Conservation (phyloP, 2,888 invertebrate genomes). For the Noctua pronuba region DNA sequence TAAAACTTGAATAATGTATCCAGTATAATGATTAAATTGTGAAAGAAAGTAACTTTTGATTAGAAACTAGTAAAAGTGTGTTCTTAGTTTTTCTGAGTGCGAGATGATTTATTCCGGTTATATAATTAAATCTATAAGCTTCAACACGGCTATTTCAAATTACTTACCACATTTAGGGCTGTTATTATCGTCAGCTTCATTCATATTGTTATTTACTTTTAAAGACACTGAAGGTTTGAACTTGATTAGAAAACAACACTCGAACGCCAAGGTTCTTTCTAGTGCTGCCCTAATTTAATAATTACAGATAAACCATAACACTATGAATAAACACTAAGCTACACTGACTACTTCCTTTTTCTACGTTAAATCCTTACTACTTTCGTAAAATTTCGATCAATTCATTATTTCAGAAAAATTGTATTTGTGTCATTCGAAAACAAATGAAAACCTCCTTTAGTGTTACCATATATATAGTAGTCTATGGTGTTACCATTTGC, state of each 20-base stretch:
- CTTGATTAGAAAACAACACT: neutral
- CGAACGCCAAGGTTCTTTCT: neutral
- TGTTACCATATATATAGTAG: no score
- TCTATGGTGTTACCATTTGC: slow-evolving; percentile 1
- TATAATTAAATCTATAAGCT: neutral
- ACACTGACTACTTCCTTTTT: neutral
- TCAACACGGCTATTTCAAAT: neutral
- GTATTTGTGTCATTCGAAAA: neutral
- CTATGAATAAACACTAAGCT: neutral
- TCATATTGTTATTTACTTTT: slow-evolving; percentile 27
- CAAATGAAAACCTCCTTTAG: neutral
- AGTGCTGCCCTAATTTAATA: neutral
- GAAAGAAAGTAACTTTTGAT: neutral
- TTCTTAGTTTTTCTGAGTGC: neutral
- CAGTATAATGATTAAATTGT: neutral
- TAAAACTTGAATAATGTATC: neutral
- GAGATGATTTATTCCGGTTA: neutral
- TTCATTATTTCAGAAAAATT: neutral
- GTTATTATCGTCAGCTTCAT: slow-evolving; percentile 26
- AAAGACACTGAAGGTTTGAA: neutral
- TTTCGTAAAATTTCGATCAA: neutral
- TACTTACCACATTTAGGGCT: slow-evolving; percentile 34
- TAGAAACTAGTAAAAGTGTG: slow-evolving; percentile 8
- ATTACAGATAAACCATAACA: neutral
- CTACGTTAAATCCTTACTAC: neutral